Evolutionary conservation across 2,888 invertebrate genomes (phyloP).

Genomic region (Drosophila seclusa): DNA sequence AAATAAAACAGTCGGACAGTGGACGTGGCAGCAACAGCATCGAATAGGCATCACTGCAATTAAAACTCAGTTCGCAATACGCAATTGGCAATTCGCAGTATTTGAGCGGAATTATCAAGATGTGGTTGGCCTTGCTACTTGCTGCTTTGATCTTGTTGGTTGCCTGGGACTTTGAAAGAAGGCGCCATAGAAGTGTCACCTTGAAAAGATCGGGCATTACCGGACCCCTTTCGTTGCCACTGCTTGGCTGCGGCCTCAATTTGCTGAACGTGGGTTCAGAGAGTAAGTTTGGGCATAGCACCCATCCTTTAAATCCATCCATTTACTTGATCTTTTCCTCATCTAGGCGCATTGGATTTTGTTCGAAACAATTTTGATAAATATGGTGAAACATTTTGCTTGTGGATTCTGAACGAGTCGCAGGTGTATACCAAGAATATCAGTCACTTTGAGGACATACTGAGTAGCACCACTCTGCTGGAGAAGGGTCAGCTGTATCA

Average conservation of each 20-base stretch:
- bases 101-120: constrained; percentile 27
- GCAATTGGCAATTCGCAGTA: background rate
- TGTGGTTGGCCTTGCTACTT: constrained; percentile 58
- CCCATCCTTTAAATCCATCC: background rate
- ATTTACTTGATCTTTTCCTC: constrained; percentile 31
- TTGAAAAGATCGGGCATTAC: constrained; percentile 53
- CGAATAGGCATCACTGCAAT: background rate
- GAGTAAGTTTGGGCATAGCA: constrained; percentile 46
- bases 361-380: constrained; percentile 53
- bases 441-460: constrained; percentile 84
- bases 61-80: background rate
- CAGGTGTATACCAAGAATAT: constrained; percentile 84
- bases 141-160: constrained; percentile 54
- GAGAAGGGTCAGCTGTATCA: constrained; percentile 77
- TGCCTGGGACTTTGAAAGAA: constrained; percentile 64
- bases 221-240: constrained; percentile 60
- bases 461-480: constrained; percentile 74
- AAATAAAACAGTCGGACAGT: constrained; percentile 48
- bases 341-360: constrained; percentile 4
- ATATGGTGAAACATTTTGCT: constrained; percentile 84
- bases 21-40: constrained; percentile 43
- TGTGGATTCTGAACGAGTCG: constrained; percentile 85
- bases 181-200: constrained; percentile 43
- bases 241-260: constrained; percentile 64
- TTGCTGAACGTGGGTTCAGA: constrained; percentile 59